phyloP scores from a whole-genome alignment of 2,113 vertebrate species.

The Nerophis lumbriciformis region DNA sequence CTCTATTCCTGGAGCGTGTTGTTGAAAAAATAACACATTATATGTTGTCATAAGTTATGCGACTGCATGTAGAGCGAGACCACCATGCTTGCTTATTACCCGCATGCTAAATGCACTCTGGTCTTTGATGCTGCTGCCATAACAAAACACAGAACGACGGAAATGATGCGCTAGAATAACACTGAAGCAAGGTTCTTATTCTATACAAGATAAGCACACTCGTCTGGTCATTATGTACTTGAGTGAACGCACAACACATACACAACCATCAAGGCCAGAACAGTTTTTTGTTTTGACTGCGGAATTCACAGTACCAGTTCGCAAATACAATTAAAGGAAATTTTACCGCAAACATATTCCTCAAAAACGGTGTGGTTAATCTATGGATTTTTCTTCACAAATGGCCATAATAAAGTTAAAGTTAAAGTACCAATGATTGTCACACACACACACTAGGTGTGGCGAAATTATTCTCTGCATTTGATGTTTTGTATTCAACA shows the following conservation, averaged over 20 bases:
- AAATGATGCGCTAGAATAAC: constrained; percentile 16
- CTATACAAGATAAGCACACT: neutral
- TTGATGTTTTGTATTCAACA: too few species aligned
- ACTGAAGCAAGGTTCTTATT: constrained; percentile 5
- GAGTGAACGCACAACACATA: neutral
- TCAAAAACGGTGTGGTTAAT: too few species aligned
- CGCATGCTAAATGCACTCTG: constrained; percentile 2
- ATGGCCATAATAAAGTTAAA: too few species aligned
- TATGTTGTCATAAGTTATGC: neutral
- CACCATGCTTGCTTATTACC: constrained; percentile 12
- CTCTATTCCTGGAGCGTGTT: constrained; percentile 25
- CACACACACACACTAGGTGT: too few species aligned
- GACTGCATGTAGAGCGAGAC: neutral
- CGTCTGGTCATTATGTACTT: neutral
- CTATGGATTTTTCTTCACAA: too few species aligned
- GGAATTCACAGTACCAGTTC: neutral
- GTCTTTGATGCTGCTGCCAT: constrained; percentile 38
- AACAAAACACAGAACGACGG: constrained; percentile 37
- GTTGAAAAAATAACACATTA: constrained; percentile 10
- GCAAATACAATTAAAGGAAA: too few species aligned
- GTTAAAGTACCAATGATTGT: too few species aligned
- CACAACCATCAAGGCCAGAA: neutral
- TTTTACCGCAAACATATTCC: too few species aligned
- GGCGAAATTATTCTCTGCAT: too few species aligned
- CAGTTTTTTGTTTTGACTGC: neutral